Percentiles rank a stretch among this genome's conserved stretches.
Conservation (phyloP, 2,797 vertebrate species). For the Microctenopoma lineatum region DNA sequence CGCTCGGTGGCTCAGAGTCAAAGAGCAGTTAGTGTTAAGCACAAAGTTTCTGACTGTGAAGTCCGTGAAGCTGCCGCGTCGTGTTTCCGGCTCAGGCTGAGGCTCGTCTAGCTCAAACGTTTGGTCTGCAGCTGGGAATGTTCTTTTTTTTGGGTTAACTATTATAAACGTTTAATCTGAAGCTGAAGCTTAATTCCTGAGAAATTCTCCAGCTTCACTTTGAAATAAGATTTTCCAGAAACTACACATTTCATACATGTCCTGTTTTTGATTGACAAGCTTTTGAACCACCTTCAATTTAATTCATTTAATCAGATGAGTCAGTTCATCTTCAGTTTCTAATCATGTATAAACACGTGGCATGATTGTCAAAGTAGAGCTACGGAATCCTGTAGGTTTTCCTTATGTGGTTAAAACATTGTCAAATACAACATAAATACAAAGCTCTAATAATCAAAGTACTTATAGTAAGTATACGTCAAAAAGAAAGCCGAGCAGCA, state of each 20-base stretch:
- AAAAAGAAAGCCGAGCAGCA: too few species aligned
- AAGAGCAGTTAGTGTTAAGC: not conserved
- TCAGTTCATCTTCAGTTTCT: not conserved
- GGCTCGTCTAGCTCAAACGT: not conserved
- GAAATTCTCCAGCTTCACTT: constrained; percentile 16
- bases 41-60: not conserved
- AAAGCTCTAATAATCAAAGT: too few species aligned
- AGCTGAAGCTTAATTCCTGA: constrained; percentile 48
- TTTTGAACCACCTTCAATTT: not conserved
- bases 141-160: not conserved
- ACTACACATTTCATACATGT: not conserved
- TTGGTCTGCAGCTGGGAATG: not conserved
- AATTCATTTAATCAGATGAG: not conserved
- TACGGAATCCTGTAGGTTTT: not conserved
- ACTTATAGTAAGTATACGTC: too few species aligned
- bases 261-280: constrained; percentile 8
- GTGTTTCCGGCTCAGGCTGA: not conserved
- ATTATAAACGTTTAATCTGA: not conserved
- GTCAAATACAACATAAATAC: too few species aligned
- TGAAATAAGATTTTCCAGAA: not conserved
- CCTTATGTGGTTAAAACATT: too few species aligned
- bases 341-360: not conserved
- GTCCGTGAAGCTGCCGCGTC: not conserved
- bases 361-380: not conserved
- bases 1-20: not conserved